Evolutionary conservation across 2,888 invertebrate genomes (phyloP).

Genomic region (Leptinotarsa peninsularis): DNA sequence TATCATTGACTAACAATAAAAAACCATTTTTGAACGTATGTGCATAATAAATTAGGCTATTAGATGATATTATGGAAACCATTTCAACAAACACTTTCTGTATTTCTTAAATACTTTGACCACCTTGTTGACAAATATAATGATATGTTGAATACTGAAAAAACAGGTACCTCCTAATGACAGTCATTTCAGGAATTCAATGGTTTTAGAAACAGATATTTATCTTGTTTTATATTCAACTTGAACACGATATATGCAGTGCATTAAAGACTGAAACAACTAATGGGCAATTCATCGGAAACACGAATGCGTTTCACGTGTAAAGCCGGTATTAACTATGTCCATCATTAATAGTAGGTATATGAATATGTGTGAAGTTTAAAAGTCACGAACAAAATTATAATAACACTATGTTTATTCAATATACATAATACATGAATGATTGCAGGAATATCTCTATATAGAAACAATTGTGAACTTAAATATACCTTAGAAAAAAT

Average conservation of each 20-base stretch:
- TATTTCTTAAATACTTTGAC: neutral
- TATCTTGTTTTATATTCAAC: neutral
- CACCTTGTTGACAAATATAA: neutral
- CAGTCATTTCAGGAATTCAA: neutral
- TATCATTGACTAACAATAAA: too few relatives aligned
- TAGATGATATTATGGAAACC: too few relatives aligned
- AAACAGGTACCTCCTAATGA: neutral
- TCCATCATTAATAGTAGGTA: neutral
- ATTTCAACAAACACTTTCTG: too few relatives aligned
- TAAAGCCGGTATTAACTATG: neutral
- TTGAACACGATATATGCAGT: neutral
- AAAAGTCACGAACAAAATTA: neutral
- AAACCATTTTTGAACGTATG: too few relatives aligned
- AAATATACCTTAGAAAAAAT: too few relatives aligned
- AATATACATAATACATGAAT: too few relatives aligned
- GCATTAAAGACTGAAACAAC: neutral
- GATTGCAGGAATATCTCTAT: too few relatives aligned
- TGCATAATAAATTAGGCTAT: too few relatives aligned
- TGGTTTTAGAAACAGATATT: constrained; percentile 12
- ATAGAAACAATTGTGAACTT: neutral
- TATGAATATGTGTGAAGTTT: neutral
- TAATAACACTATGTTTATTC: neutral
- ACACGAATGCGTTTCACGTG: constrained; percentile 5
- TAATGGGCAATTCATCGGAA: constrained; percentile 4
- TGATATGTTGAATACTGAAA: neutral